Evolutionary conservation across 2,797 vertebrate genomes (phyloP).

Genomic region (Oceanodroma leucorhoa): DNA sequence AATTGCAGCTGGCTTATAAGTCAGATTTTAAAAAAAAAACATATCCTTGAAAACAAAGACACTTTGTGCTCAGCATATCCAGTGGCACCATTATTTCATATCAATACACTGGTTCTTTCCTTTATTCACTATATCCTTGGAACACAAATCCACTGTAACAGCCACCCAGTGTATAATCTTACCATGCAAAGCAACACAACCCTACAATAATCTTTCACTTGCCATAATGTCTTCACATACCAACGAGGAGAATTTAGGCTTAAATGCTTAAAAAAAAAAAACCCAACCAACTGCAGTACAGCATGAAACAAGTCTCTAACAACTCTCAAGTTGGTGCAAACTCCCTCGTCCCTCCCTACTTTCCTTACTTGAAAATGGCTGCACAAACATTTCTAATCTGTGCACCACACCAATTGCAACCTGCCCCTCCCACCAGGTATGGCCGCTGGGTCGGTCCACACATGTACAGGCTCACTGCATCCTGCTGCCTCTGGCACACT

Average conservation of each 20-base stretch:
- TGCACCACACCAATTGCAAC: background rate
- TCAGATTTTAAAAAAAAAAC: background rate
- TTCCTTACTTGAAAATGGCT: background rate
- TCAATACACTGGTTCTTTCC: slow-evolving; percentile 25
- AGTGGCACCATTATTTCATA: slow-evolving; percentile 49
- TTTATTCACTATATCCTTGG: slow-evolving; percentile 39
- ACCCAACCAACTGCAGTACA: background rate
- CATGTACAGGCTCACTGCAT: background rate
- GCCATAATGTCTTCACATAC: background rate
- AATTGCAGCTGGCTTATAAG: slow-evolving; percentile 10
- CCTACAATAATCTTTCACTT: slow-evolving; percentile 27
- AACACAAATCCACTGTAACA: slow-evolving; percentile 39
- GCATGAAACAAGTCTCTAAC: slow-evolving; percentile 1
- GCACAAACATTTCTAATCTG: background rate
- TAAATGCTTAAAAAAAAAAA: background rate
- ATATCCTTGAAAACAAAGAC: slow-evolving; percentile 41
- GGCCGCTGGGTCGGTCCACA: background rate
- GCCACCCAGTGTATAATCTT: slow-evolving; percentile 23
- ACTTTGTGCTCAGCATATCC: slow-evolving; percentile 23
- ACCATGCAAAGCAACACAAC: background rate
- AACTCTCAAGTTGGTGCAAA: background rate
- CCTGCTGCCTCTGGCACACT: background rate
- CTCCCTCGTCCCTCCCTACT: background rate
- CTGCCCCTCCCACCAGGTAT: background rate
- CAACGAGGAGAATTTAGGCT: background rate